These are phyloP conservation scores for Alligator sinensis DNA, from an alignment of 2,113 vertebrate species.

Conservation along the genomic window DNA sequence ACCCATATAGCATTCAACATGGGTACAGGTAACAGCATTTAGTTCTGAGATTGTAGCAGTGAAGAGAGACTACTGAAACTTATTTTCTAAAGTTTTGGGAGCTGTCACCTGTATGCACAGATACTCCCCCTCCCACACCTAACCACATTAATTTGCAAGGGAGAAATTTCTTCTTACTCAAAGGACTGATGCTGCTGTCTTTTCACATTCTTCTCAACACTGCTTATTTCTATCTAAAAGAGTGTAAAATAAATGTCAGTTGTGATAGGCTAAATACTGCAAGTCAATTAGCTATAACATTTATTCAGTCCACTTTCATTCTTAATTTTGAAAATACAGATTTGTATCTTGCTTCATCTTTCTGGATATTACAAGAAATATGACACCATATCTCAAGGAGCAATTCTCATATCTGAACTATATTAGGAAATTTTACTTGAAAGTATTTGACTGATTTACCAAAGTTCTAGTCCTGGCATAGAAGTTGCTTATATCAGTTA, in stretches of 20 bases:
- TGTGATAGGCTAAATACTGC: neutral
- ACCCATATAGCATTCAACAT: neutral
- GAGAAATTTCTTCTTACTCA: conserved; percentile 72
- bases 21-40: neutral
- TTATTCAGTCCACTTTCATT: neutral
- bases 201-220: conserved; percentile 73
- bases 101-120: neutral
- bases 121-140: neutral
- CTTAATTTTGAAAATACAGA: neutral
- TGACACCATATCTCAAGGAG: no score
- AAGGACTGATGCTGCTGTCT: conserved; percentile 74
- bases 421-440: neutral
- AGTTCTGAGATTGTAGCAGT: neutral
- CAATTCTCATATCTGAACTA: fast-evolving
- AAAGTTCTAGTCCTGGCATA: neutral
- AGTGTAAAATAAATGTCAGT: conserved; percentile 47
- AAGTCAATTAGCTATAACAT: neutral
- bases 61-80: neutral
- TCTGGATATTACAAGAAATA: neutral
- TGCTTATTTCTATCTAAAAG: conserved; percentile 77
- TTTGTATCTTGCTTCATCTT: neutral
- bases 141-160: neutral
- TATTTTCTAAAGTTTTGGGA: neutral
- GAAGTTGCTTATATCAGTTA: neutral
- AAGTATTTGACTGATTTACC: neutral